Conservation (phyloP, 1,140 invertebrate species). For the Drosophila parabipectinata region DNA sequence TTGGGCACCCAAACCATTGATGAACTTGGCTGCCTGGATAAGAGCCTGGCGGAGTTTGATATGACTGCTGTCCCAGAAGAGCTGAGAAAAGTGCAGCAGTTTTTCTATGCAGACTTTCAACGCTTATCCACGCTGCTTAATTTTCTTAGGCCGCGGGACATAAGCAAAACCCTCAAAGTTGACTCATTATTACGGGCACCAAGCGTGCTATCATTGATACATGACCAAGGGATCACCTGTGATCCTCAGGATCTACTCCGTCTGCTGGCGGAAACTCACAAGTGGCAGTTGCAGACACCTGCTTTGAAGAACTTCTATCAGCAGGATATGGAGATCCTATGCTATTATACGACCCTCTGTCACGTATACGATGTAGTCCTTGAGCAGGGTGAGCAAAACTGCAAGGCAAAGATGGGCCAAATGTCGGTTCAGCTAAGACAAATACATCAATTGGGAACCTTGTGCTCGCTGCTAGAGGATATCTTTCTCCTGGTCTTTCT, state of each 20-base stretch:
- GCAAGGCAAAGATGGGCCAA: conserved; percentile 47
- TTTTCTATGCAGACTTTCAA: conserved; percentile 75
- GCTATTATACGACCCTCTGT: conserved; percentile 59
- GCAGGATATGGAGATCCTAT: conserved; percentile 61
- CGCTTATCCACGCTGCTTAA: conserved; percentile 57
- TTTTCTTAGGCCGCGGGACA: conserved; percentile 54
- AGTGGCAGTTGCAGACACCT: conserved; percentile 66
- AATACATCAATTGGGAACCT: conserved; percentile 54
- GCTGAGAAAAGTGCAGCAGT: conserved; percentile 61
- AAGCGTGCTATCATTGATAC: conserved; percentile 54
- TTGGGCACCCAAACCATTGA: conserved; percentile 55
- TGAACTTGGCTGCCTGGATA: conserved; percentile 57
- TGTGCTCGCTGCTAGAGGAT: conserved; percentile 71
- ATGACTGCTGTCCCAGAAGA: conserved; percentile 38
- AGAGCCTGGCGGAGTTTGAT: conserved; percentile 47
- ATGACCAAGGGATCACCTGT: conserved; percentile 61
- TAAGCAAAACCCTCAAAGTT: conserved; percentile 57
- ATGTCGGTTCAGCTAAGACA: conserved; percentile 65
- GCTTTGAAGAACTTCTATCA: conserved; percentile 42
- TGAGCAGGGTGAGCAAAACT: conserved; percentile 39
- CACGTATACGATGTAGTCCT: conserved; percentile 65
- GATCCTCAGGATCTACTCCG: conserved; percentile 47
- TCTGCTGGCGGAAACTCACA: conserved; percentile 55
- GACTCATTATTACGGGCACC: conserved; percentile 55
- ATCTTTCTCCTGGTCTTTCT: conserved; percentile 74